Conservation (phyloP, 2,797 vertebrate species). For the Sebastes iracundus region DNA sequence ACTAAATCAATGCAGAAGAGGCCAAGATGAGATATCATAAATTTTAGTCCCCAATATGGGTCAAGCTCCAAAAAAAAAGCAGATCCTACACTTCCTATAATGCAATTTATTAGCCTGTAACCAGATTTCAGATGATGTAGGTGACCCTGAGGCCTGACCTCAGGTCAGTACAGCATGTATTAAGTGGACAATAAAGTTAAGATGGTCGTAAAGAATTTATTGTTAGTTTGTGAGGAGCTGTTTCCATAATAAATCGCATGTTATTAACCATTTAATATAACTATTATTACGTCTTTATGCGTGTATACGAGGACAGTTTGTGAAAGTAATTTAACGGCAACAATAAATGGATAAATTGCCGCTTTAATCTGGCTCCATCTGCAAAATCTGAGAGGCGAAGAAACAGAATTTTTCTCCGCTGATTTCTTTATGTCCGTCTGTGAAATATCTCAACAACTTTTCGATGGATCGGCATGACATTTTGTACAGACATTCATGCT, state of each 20-base stretch:
- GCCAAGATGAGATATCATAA: too few relatives aligned
- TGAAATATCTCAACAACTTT: neutral
- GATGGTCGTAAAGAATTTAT: neutral
- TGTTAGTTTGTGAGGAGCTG: neutral
- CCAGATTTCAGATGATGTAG: neutral
- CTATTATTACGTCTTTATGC: neutral
- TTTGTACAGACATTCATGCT: neutral
- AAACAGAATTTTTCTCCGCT: neutral
- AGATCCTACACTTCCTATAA: too few relatives aligned
- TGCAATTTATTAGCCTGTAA: too few relatives aligned
- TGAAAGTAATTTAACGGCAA: slow-evolving; percentile 9
- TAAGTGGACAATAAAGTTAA: neutral
- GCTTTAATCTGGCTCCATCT: neutral
- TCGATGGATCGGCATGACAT: neutral
- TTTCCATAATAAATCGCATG: slow-evolving; percentile 5
- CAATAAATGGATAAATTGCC: neutral
- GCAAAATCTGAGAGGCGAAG: neutral
- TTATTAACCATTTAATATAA: slow-evolving; percentile 1
- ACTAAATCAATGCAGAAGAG: too few relatives aligned
- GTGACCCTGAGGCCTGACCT: neutral
- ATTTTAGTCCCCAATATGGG: too few relatives aligned
- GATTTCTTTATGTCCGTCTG: neutral
- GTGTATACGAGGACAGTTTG: neutral
- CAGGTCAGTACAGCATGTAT: neutral
- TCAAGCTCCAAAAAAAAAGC: too few relatives aligned